Conservation (phyloP, 2,888 invertebrate genomes). For the Lycaena phlaeas region DNA sequence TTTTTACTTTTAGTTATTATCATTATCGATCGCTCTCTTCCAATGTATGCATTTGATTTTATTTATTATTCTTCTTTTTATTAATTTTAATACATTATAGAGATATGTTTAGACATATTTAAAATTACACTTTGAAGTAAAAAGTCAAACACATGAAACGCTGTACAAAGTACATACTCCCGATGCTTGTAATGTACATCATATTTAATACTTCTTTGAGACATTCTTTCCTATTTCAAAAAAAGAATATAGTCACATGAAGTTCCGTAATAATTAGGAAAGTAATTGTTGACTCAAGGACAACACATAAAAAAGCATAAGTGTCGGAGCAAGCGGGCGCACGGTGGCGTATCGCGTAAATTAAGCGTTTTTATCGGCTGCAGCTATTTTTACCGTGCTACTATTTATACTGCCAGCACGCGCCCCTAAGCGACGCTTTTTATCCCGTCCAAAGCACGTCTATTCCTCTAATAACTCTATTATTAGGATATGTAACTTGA, state of each 20-base stretch:
- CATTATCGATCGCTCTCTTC: too few species aligned
- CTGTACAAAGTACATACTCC: too few species aligned
- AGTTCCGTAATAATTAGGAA: constrained; percentile 1
- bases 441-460: constrained; percentile 34
- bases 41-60: too few species aligned
- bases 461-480: constrained; percentile 29
- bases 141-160: too few species aligned
- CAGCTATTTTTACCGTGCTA: constrained; percentile 60
- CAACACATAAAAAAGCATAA: constrained; percentile 69
- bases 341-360: constrained; percentile 58
- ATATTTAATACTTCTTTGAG: too few species aligned
- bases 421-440: constrained; percentile 48
- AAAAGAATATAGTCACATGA: neutral
- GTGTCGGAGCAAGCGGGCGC: constrained; percentile 57
- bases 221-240: neutral
- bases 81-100: too few species aligned
- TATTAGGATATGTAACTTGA: constrained; percentile 34
- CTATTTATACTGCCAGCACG: constrained; percentile 50
- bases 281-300: constrained; percentile 63
- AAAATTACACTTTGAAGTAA: too few species aligned
- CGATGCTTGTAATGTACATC: too few species aligned
- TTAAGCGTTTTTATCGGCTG: constrained; percentile 62
- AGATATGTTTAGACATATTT: too few species aligned
- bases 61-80: too few species aligned
- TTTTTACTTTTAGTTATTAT: too few species aligned